These are phyloP conservation scores for Microcebus tavaratra DNA, from an alignment of 2,113 vertebrate species.

Conservation along the genomic window DNA sequence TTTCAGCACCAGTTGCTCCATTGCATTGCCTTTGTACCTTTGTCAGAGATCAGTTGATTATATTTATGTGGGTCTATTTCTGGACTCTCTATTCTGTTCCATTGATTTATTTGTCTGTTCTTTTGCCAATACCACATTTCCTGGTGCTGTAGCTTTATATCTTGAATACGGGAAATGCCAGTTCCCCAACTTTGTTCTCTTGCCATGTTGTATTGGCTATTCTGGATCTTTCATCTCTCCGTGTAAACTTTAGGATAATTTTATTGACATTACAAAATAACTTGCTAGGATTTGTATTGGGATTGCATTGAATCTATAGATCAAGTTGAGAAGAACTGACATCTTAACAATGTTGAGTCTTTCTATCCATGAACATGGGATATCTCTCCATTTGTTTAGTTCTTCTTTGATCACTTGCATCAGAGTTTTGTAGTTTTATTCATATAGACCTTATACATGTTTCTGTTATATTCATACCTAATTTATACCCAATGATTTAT, in stretches of 20 bases:
- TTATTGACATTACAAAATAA: neutral
- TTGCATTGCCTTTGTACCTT: neutral
- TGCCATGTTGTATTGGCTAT: neutral
- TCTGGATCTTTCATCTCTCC: neutral
- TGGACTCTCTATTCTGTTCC: neutral
- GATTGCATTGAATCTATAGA: neutral
- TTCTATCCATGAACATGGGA: neutral
- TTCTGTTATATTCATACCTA: neutral
- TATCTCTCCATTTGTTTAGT: neutral
- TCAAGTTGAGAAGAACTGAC: neutral
- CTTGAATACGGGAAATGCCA: neutral
- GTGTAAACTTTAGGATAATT: neutral
- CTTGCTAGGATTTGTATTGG: neutral
- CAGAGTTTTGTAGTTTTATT: neutral
- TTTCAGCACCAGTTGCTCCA: neutral
- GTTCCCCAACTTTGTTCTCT: neutral
- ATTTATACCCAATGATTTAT: too few species aligned
- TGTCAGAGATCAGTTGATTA: neutral
- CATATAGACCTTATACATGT: neutral
- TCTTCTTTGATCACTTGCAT: neutral
- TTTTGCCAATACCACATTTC: neutral
- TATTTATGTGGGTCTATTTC: neutral
- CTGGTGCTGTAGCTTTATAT: neutral
- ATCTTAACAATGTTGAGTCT: neutral
- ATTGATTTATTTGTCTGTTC: neutral